Percentiles rank a stretch among this genome's conserved stretches.
phyloP scores from a whole-genome alignment of 2,888 invertebrate species.

The Dasysyrphus tricinctus region DNA sequence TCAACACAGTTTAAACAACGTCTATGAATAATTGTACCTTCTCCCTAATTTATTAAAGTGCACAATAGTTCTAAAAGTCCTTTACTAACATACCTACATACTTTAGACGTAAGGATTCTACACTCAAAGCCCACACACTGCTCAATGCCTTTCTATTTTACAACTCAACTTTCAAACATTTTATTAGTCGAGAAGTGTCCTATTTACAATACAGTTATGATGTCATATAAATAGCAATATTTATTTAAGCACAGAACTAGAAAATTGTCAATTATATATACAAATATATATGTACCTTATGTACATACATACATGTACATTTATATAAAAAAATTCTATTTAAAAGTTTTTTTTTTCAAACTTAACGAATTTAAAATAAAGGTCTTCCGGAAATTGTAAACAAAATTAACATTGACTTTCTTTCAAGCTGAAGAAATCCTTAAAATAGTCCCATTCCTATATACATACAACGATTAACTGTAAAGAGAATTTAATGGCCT shows the following conservation, averaged over 20 bases:
- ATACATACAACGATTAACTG: neutral
- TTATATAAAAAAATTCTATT: neutral
- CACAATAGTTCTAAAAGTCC: no score
- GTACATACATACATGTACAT: neutral
- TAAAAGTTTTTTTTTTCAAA: neutral
- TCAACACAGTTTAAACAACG: no score
- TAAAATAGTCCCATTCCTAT: neutral
- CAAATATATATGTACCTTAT: neutral
- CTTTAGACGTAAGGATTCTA: no score
- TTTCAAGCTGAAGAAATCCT: neutral
- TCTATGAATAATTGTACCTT: no score
- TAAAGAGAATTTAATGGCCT: constrained; percentile 10
- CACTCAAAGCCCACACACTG: no score
- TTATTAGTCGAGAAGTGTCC: neutral
- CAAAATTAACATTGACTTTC: constrained; percentile 8
- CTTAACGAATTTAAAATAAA: neutral
- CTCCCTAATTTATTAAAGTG: no score
- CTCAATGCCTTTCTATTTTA: no score
- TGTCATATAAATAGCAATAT: neutral
- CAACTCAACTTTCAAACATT: neutral
- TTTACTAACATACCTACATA: no score
- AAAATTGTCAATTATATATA: neutral
- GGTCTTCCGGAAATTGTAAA: neutral
- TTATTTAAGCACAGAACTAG: neutral
- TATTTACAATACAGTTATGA: neutral